phyloP scores from a whole-genome alignment of 1,140 invertebrate genomes.

The Dreissena rostriformis region DNA sequence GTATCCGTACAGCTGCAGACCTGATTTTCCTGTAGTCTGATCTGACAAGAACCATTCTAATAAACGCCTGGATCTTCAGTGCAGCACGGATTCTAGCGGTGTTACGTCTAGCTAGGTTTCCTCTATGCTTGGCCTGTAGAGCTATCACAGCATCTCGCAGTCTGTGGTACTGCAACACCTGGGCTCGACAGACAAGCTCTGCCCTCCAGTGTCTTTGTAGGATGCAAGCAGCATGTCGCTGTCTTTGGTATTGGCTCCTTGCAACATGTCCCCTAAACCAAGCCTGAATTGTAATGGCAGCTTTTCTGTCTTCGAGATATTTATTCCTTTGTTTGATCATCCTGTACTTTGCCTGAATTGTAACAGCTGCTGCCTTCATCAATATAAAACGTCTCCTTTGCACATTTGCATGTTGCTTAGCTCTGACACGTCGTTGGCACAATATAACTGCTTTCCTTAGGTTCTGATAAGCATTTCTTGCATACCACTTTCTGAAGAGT shows the following conservation, averaged over 20 bases:
- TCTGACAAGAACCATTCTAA: slow-evolving; percentile 50
- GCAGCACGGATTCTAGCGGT: slow-evolving; percentile 32
- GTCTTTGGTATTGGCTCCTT: slow-evolving; percentile 19
- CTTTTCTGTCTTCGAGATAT: slow-evolving; percentile 1
- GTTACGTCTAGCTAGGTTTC: slow-evolving; percentile 24
- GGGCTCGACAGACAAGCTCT: slow-evolving; percentile 23
- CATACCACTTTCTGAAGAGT: slow-evolving; percentile 46
- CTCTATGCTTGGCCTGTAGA: slow-evolving; percentile 50
- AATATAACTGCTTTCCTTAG: slow-evolving; percentile 11
- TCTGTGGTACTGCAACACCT: slow-evolving; percentile 28
- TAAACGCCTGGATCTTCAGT: slow-evolving; percentile 58
- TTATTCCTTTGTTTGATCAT: neutral
- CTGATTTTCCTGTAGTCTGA: slow-evolving; percentile 4
- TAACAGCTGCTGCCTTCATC: slow-evolving; percentile 23
- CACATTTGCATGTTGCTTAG: neutral
- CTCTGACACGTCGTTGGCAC: slow-evolving; percentile 18
- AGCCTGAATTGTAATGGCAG: slow-evolving; percentile 58
- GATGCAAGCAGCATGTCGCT: slow-evolving; percentile 16
- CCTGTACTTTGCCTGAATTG: slow-evolving; percentile 19
- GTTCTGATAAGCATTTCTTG: neutral
- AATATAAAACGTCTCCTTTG: neutral
- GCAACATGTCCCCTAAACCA: slow-evolving; percentile 21
- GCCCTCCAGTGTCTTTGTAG: slow-evolving; percentile 35
- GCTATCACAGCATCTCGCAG: slow-evolving; percentile 44
- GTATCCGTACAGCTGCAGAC: slow-evolving; percentile 57